Conservation (phyloP, 2,113 vertebrate species). For the Benitochromis conjunctus region DNA sequence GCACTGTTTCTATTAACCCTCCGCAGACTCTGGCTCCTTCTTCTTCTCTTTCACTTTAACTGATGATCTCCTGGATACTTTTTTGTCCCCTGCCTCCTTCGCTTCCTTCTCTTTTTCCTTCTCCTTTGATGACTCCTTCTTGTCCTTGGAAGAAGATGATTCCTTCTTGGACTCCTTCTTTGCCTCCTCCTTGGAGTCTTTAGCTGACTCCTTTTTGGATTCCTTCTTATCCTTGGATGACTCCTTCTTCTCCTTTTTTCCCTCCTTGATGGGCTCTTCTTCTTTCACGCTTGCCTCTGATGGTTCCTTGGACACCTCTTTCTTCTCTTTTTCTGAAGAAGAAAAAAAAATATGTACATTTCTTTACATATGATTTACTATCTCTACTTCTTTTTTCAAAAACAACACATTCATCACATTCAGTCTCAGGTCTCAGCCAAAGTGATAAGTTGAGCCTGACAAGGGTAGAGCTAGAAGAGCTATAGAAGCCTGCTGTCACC, state of each 20-base stretch:
- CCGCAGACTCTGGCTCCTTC: conserved; percentile 59
- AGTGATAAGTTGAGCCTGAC: not conserved
- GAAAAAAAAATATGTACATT: not conserved
- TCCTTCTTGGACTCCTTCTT: conserved; percentile 60
- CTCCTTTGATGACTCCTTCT: conserved; percentile 49
- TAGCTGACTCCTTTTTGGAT: conserved; percentile 45
- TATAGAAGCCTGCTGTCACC: not conserved
- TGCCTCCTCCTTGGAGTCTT: conserved; percentile 48
- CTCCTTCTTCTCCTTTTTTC: conserved; percentile 57
- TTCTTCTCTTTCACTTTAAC: conserved; percentile 73
- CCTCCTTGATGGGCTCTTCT: conserved; percentile 35
- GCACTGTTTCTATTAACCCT: conserved; percentile 41
- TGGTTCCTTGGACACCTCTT: conserved; percentile 21
- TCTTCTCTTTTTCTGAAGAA: conserved; percentile 57
- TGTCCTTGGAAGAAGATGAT: conserved; percentile 46
- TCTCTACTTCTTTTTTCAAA: not conserved
- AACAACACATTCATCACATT: not conserved
- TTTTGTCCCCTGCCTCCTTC: conserved; percentile 59
- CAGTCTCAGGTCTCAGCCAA: not conserved
- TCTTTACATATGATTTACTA: not conserved
- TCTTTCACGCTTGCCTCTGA: conserved; percentile 14
- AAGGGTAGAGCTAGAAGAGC: not conserved
- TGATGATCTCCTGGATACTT: conserved; percentile 63
- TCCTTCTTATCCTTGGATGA: conserved; percentile 57
- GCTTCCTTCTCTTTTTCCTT: conserved; percentile 63